These are phyloP conservation scores for Parus major DNA, from an alignment of 2,113 vertebrate genomes.

Conservation along the genomic window DNA sequence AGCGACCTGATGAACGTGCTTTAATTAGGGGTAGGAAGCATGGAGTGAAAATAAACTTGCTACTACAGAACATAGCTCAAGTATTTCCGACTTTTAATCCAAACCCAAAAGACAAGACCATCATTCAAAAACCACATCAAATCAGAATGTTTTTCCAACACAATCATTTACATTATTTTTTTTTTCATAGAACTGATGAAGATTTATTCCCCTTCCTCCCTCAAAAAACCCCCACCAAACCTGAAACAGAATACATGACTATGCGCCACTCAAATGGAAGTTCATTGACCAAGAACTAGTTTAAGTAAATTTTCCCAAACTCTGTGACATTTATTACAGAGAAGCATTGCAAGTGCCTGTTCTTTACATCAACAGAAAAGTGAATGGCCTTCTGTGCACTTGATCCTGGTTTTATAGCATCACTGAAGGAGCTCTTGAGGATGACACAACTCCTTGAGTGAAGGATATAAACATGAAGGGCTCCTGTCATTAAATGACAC, in stretches of 20 bases:
- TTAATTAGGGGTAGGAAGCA: background rate
- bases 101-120: background rate
- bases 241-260: background rate
- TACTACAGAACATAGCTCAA: background rate
- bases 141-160: background rate
- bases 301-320: background rate
- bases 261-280: background rate
- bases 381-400: background rate
- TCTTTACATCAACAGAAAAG: background rate
- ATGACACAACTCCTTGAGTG: background rate
- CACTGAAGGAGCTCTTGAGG: background rate
- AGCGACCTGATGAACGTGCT: slow-evolving; percentile 46
- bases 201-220: background rate
- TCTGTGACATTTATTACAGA: background rate
- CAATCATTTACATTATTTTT: background rate
- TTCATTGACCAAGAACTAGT: background rate
- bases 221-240: background rate
- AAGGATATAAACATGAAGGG: background rate
- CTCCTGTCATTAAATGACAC: background rate
- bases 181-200: background rate
- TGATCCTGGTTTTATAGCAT: background rate
- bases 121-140: background rate
- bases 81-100: background rate
- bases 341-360: background rate
- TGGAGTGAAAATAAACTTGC: background rate